phyloP scores from a whole-genome alignment of 2,888 invertebrate species.

The Chrysodeixis includens region DNA sequence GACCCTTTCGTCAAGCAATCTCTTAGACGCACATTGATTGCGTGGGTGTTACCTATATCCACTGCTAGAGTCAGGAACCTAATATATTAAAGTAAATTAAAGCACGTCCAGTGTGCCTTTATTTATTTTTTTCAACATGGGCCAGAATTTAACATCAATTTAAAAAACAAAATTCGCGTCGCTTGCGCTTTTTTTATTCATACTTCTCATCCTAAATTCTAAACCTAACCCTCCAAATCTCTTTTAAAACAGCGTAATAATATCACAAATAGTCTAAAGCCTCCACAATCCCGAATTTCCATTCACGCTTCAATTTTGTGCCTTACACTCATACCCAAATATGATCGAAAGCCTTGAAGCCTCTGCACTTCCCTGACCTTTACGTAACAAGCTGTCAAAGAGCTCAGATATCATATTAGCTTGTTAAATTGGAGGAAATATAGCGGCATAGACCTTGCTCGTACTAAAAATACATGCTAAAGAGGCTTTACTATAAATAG shows the following conservation, averaged over 20 bases:
- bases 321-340: neutral
- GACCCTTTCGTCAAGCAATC: neutral
- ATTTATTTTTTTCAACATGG: too few relatives aligned
- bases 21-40: neutral
- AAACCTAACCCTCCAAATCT: too few relatives aligned
- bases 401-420: constrained; percentile 33
- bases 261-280: too few relatives aligned
- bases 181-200: too few relatives aligned
- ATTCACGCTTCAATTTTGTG: too few relatives aligned
- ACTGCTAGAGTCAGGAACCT: neutral
- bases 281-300: too few relatives aligned
- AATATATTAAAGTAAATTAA: neutral
- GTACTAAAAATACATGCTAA: constrained; percentile 47
- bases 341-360: neutral
- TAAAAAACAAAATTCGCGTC: too few relatives aligned
- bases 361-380: neutral
- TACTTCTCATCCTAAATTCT: too few relatives aligned
- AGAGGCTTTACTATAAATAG: constrained; percentile 47
- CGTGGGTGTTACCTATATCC: too few relatives aligned
- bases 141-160: too few relatives aligned
- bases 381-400: constrained; percentile 19
- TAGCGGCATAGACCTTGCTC: constrained; percentile 34
- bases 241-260: too few relatives aligned
- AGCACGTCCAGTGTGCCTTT: neutral
- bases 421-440: constrained; percentile 24